Conservation (phyloP, 2,888 invertebrate species). For the Harmothoe impar region DNA sequence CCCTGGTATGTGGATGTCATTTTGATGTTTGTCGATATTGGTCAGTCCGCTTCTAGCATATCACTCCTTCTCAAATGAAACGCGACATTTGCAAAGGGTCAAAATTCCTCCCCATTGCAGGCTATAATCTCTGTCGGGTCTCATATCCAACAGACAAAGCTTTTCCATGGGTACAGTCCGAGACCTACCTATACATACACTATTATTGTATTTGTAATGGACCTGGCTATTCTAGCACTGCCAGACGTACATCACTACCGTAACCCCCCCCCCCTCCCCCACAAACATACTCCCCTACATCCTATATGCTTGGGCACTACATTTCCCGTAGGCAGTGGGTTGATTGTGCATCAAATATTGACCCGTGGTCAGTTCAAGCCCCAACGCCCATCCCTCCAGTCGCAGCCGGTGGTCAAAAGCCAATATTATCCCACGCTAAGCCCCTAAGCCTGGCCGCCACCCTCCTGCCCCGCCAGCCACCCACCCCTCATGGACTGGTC, state of each 20-base stretch:
- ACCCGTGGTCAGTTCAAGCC: background rate
- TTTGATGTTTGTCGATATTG: no score
- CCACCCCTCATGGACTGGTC: background rate
- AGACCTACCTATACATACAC: no score
- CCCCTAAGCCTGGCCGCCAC: background rate
- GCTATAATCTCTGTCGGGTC: no score
- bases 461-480: background rate
- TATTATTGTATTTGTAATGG: no score
- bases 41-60: no score
- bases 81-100: no score
- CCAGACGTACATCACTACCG: background rate
- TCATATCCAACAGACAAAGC: no score
- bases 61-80: no score
- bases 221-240: background rate
- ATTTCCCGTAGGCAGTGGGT: background rate
- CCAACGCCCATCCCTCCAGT: background rate
- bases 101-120: no score
- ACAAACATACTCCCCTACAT: background rate
- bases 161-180: no score
- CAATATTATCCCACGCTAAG: conserved; percentile 19
- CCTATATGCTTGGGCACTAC: no score
- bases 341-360: conserved; percentile 2
- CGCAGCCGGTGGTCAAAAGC: conserved; percentile 6
- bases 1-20: no score
- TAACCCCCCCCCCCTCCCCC: background rate